Percentiles rank a stretch among this genome's conserved stretches.
Conservation (phyloP, 92 coral and sea anemone genomes). For the Epizoanthus rinbou region DNA sequence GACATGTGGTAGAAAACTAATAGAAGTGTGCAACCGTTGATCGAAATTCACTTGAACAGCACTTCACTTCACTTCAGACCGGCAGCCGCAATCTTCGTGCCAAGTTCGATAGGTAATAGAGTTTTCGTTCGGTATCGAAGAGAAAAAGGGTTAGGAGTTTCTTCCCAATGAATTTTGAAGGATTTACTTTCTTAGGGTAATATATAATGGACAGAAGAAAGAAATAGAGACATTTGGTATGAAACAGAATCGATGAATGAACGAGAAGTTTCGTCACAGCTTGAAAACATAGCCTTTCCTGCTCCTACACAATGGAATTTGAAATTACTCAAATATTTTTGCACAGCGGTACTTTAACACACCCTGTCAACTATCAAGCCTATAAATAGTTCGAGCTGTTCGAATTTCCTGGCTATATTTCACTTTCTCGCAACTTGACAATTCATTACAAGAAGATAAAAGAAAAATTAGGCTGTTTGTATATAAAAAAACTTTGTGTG, state of each 20-base stretch:
- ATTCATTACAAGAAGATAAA: slow-evolving; percentile 3
- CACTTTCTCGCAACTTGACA: not conserved
- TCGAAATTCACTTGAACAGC: too few species aligned
- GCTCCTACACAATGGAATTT: slow-evolving; percentile 27
- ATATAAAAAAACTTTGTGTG: not conserved
- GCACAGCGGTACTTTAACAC: slow-evolving; percentile 34
- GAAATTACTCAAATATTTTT: slow-evolving; percentile 39
- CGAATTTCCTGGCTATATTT: not conserved
- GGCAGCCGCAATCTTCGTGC: too few species aligned
- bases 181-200: not conserved
- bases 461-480: not conserved
- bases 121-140: too few species aligned
- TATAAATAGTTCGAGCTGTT: slow-evolving; percentile 5
- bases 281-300: slow-evolving; percentile 24
- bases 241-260: slow-evolving; percentile 9
- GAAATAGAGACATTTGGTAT: not conserved
- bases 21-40: too few species aligned
- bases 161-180: too few species aligned
- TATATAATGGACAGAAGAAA: not conserved
- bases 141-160: too few species aligned
- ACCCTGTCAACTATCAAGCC: not conserved
- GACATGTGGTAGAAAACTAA: too few species aligned
- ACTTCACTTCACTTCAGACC: too few species aligned
- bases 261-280: slow-evolving; percentile 35
- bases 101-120: too few species aligned